phyloP scores from a whole-genome alignment of 2,113 vertebrate species.

The Pollimyrus isidori region DNA sequence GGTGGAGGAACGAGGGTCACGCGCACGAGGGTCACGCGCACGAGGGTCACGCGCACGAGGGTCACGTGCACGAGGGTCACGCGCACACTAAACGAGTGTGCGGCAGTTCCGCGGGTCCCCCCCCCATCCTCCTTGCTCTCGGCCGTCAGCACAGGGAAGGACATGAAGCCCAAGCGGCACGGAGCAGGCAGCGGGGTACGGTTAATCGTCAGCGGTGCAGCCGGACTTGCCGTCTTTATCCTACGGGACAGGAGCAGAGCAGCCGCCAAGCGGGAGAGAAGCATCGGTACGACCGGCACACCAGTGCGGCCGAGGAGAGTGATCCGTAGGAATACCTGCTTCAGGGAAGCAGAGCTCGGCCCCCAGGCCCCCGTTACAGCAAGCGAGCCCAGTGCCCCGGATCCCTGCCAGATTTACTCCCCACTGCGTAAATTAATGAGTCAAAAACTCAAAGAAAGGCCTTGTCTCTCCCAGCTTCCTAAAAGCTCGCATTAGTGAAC shows the following conservation, averaged over 20 bases:
- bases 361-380: constrained; percentile 12
- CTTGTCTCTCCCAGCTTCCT: not conserved
- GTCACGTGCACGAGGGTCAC: not conserved
- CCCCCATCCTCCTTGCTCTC: no score
- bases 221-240: not conserved
- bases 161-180: not conserved
- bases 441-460: constrained; percentile 9
- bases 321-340: not conserved
- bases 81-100: not conserved
- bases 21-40: not conserved
- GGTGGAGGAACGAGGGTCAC: no score
- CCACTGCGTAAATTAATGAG: constrained; percentile 29
- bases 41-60: not conserved
- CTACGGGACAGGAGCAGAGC: not conserved
- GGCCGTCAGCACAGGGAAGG: not conserved
- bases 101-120: no score
- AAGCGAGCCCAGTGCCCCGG: constrained; percentile 20
- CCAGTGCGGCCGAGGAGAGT: not conserved
- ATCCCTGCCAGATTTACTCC: constrained; percentile 21
- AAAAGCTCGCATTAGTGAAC: constrained; percentile 28
- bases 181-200: not conserved
- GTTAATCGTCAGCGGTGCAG: not conserved
- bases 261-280: not conserved
- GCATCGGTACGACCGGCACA: not conserved
- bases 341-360: constrained; percentile 10